phyloP scores from a whole-genome alignment of 2,797 vertebrate species.

The Macropus fuliginosus region DNA sequence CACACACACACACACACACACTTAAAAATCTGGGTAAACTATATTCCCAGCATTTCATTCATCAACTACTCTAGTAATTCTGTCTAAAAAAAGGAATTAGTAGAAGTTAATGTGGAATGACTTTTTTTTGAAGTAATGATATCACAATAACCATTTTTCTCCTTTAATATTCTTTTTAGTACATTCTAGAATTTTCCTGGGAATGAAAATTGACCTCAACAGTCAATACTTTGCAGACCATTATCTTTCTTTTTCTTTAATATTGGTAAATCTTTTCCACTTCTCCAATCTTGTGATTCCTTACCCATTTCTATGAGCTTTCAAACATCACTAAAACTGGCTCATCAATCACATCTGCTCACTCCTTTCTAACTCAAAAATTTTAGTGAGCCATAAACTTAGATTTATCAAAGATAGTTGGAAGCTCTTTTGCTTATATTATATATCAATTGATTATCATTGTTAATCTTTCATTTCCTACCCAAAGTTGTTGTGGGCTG shows the following conservation, averaged over 20 bases:
- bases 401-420: neutral
- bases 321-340: neutral
- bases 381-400: neutral
- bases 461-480: neutral
- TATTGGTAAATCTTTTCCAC: neutral
- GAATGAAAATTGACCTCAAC: neutral
- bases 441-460: neutral
- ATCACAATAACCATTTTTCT: neutral
- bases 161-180: neutral
- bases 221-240: neutral
- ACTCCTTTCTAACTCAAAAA: neutral
- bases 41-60: neutral
- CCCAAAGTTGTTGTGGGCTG: neutral
- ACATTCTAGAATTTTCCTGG: neutral
- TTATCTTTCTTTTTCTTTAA: neutral
- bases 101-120: neutral
- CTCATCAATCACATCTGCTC: neutral
- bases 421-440: neutral
- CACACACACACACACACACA: too few species aligned
- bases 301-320: neutral
- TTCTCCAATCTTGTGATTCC: neutral
- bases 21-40: neutral
- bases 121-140: neutral
- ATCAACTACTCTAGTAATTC: neutral
- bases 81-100: neutral